Conservation (phyloP, 2,888 invertebrate genomes). For the Panopea generosa region DNA sequence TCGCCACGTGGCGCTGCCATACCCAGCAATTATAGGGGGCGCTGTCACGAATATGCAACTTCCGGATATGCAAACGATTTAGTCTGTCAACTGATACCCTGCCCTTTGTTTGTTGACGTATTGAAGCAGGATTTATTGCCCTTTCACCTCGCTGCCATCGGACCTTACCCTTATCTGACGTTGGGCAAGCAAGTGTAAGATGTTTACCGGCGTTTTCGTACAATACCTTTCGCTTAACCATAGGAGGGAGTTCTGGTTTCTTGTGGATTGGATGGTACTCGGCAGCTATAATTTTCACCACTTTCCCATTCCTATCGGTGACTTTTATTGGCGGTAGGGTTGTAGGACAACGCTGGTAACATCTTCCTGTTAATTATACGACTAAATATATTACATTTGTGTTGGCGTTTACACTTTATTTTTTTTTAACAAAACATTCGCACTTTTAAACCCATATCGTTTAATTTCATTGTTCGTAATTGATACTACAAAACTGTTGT, state of each 20-base stretch:
- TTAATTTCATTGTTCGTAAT: no score
- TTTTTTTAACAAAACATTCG: no score
- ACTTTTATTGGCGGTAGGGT: constrained; percentile 77
- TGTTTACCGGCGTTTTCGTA: constrained; percentile 72
- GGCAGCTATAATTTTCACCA: constrained; percentile 87
- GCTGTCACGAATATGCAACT: constrained; percentile 87
- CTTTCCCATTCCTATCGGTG: constrained; percentile 87
- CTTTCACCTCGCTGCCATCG: constrained; percentile 80
- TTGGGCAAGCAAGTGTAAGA: constrained; percentile 78
- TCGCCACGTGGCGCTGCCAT: constrained; percentile 87
- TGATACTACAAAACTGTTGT: no score
- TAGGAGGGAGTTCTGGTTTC: constrained; percentile 68
- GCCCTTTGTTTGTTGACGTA: constrained; percentile 86
- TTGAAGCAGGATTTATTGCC: constrained; percentile 86
- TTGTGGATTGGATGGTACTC: constrained; percentile 75
- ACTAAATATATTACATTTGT: not conserved
- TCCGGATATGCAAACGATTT: constrained; percentile 88
- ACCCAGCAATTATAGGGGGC: constrained; percentile 88
- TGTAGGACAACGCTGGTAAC: constrained; percentile 71
- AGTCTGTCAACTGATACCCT: constrained; percentile 88
- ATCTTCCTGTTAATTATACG: not conserved
- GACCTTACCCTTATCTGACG: constrained; percentile 50
- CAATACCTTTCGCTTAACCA: constrained; percentile 74
- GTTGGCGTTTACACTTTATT: no score
- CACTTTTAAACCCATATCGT: no score